These are phyloP conservation scores for Nesoenas mayeri DNA, from an alignment of 2,113 vertebrate species.

Conservation along the genomic window DNA sequence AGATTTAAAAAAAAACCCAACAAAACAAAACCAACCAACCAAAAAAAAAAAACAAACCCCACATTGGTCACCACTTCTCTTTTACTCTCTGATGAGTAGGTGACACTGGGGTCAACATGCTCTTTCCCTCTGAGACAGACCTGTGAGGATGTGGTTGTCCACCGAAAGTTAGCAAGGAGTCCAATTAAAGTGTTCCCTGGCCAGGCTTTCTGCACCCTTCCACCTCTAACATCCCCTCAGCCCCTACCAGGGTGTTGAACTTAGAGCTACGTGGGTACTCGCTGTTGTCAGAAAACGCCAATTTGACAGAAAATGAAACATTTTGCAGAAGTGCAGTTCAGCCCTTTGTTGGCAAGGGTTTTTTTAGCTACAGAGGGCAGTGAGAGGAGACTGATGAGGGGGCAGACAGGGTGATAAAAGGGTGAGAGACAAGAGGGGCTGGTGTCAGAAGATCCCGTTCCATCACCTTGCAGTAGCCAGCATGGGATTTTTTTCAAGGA, in stretches of 20 bases:
- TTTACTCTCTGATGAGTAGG: not conserved
- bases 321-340: not conserved
- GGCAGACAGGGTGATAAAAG: not conserved
- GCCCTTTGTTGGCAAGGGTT: not conserved
- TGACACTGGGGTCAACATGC: not conserved
- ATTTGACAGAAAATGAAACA: fast-evolving
- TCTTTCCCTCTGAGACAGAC: not conserved
- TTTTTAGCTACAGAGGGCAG: not conserved
- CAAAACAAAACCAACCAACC: no score
- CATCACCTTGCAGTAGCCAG: not conserved
- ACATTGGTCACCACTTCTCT: not conserved
- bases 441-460: not conserved
- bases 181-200: not conserved
- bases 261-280: not conserved
- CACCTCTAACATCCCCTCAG: not conserved
- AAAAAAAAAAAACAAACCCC: not conserved
- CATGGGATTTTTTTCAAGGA: not conserved
- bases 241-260: not conserved
- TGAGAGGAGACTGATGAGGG: not conserved
- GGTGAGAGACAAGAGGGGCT: not conserved
- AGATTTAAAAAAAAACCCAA: not conserved
- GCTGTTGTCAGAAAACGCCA: not conserved
- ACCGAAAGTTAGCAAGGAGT: not conserved
- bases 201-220: not conserved
- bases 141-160: not conserved